Percentiles rank a stretch among this genome's conserved stretches.
Evolutionary conservation across 1,140 invertebrate genomes (phyloP).

Genomic region (Hylaeus volcanicus): DNA sequence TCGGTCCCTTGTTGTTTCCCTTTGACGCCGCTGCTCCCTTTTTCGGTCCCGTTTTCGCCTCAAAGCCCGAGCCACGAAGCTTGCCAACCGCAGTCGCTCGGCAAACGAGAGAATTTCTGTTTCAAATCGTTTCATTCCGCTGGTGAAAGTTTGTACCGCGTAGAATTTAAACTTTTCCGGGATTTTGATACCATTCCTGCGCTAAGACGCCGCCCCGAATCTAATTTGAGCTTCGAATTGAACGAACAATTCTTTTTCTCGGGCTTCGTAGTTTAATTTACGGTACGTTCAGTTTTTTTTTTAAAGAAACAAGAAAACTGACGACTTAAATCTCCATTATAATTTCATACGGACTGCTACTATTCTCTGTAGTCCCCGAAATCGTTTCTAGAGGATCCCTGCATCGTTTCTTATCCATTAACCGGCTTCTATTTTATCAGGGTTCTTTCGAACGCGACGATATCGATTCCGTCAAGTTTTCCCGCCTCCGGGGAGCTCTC

Average conservation of each 20-base stretch:
- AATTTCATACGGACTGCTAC: too few relatives aligned
- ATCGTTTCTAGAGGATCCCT: too few relatives aligned
- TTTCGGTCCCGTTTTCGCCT: not conserved
- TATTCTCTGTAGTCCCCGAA: too few relatives aligned
- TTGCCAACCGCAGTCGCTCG: not conserved
- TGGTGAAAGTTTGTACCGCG: not conserved
- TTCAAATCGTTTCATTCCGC: not conserved
- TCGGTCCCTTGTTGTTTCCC: conserved; percentile 22
- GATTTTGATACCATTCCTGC: not conserved
- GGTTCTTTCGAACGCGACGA: not conserved
- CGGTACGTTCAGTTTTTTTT: too few relatives aligned
- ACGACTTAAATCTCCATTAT: too few relatives aligned
- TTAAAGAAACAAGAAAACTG: too few relatives aligned
- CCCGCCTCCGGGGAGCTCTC: not conserved
- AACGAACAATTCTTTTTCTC: too few relatives aligned
- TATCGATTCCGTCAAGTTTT: conserved; percentile 23
- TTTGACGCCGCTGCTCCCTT: not conserved
- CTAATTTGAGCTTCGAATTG: not conserved
- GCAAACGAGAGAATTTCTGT: not conserved
- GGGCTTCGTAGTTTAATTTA: too few relatives aligned
- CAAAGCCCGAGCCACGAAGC: not conserved
- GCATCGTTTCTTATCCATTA: conserved; percentile 6
- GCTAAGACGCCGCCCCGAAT: not conserved
- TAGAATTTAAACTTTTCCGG: not conserved
- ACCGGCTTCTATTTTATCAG: not conserved